Conservation (phyloP, 2,113 vertebrate genomes). For the Lynx canadensis region DNA sequence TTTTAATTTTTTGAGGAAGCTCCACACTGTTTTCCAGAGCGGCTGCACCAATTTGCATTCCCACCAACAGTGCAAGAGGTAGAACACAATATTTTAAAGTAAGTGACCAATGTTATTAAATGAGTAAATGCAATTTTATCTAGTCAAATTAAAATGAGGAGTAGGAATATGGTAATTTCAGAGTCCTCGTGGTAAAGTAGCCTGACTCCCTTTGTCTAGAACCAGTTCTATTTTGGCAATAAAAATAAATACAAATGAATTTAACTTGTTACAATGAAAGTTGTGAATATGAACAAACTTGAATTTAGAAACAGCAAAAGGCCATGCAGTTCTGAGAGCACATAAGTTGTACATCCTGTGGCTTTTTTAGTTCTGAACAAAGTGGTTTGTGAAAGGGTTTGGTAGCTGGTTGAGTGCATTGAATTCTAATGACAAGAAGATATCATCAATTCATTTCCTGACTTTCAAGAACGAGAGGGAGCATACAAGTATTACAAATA, state of each 20-base stretch:
- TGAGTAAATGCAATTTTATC: background rate
- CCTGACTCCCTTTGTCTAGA: background rate
- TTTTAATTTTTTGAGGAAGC: too few relatives aligned
- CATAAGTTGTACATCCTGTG: background rate
- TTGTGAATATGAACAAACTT: background rate
- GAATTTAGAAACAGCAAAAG: background rate
- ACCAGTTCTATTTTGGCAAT: background rate
- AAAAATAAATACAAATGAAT: background rate
- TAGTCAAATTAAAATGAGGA: background rate
- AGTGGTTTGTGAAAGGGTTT: background rate
- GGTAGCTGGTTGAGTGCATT: background rate
- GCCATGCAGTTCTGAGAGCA: background rate
- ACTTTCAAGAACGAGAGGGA: background rate
- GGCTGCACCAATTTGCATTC: too few relatives aligned
- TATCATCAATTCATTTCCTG: background rate
- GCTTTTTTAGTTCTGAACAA: slow-evolving; percentile 15
- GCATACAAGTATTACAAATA: background rate
- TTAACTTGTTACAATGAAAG: background rate
- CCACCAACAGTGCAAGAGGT: too few relatives aligned
- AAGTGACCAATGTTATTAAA: background rate
- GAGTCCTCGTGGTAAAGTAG: background rate
- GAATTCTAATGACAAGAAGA: background rate
- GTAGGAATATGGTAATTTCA: background rate
- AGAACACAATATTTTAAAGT: background rate
- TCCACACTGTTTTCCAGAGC: too few relatives aligned